Percentiles rank a stretch among this genome's conserved stretches.
Conservation (phyloP, 2,888 invertebrate species). For the Polietes domitor region DNA sequence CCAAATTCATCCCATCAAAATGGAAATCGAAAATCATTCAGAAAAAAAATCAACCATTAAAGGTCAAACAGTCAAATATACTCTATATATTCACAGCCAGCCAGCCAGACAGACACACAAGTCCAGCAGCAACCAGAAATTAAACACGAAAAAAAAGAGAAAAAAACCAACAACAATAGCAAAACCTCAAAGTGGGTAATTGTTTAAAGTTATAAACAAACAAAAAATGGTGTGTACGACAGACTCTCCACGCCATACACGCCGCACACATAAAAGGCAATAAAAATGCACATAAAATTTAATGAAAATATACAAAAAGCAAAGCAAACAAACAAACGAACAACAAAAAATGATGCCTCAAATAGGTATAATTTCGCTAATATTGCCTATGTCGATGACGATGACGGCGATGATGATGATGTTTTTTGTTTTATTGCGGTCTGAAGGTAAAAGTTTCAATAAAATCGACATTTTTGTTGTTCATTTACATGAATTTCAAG, state of each 20-base stretch:
- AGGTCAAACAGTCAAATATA: slow-evolving; percentile 61
- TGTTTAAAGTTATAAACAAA: slow-evolving; percentile 28
- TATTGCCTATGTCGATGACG: background rate
- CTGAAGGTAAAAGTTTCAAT: slow-evolving; percentile 24
- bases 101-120: no score
- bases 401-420: background rate
- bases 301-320: slow-evolving; percentile 22
- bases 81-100: background rate
- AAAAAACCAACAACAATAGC: background rate
- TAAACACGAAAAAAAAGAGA: background rate
- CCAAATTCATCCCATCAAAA: background rate
- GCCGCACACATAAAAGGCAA: slow-evolving; percentile 42
- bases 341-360: slow-evolving; percentile 18
- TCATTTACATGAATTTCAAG: background rate
- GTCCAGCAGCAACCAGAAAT: no score
- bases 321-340: no score
- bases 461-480: slow-evolving; percentile 35
- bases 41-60: slow-evolving; percentile 45
- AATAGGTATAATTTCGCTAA: background rate
- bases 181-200: slow-evolving; percentile 33
- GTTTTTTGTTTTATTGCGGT: slow-evolving; percentile 1
- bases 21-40: slow-evolving; percentile 38
- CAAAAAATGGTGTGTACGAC: background rate
- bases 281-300: slow-evolving; percentile 47
- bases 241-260: no score